Evolutionary conservation across 2,888 invertebrate genomes (phyloP), one percentile per base, ranked within the genome.

Genomic region (Rhagonycha lutea): DNA sequence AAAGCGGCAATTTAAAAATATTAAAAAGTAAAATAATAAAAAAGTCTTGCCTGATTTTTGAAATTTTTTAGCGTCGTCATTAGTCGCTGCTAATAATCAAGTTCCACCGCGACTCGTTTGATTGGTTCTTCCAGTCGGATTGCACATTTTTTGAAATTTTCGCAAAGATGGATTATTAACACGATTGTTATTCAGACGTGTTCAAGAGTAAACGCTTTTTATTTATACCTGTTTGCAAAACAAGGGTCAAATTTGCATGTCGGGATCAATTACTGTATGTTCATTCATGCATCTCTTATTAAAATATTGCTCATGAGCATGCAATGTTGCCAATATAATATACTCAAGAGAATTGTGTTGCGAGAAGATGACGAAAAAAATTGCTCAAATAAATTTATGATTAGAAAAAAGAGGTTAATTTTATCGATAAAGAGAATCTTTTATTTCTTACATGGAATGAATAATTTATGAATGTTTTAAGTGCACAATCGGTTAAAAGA

Each of bases 231-330:
- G 75, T 75, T 75, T 72, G 75, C 72, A 47, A 75, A 75, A 75
- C 75, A 72, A 72, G 75, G 69, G 61, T 75, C 69, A 75, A 75
- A 75, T 75, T 75, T 75, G 75, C 75, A 72, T 75, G 72, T 61
- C 72, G 60, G 69, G 75, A 75, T 75, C 75, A 75, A 75, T 75
- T 75, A 75, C 75, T 72, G 72, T 75, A 72, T 72, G 72, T 72
- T 72, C 75, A 75, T 75, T 75, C 75, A 75, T 75, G 75, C 75
- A 72, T 65, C 69, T 75, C 72, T 72, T 69, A 75, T 72, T 75
- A 75, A 75, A 75, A 75, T 75, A 75, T 75, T 75, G 75, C 69
- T 69, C 69, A 75, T 75, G 69, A 75, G 69, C 75, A 75, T 75
- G 75, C 75, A 75, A 75, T 75, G 72, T 75, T 72, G 69, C 72